These are phyloP conservation scores for Willisornis vidua DNA, from an alignment of 2,113 vertebrate species.

Conservation along the genomic window DNA sequence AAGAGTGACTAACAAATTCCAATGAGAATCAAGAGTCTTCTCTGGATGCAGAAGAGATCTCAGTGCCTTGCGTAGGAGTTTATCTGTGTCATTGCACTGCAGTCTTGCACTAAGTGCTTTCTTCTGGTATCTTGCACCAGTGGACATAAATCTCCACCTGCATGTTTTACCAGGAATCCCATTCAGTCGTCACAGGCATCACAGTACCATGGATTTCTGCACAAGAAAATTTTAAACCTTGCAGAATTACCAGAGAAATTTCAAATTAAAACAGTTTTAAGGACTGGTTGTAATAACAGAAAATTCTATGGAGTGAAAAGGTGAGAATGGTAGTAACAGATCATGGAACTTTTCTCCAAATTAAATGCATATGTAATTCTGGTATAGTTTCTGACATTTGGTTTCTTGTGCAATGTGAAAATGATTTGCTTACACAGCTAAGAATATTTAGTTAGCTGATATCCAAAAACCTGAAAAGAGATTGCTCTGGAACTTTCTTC, in stretches of 20 bases:
- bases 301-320: background rate
- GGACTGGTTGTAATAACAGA: background rate
- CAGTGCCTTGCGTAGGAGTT: conserved; percentile 11
- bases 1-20: conserved; percentile 67
- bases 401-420: background rate
- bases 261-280: background rate
- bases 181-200: background rate
- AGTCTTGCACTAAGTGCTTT: conserved; percentile 11
- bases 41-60: conserved; percentile 33
- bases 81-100: background rate
- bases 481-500: background rate
- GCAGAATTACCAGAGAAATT: background rate
- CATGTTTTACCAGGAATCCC: background rate
- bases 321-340: background rate
- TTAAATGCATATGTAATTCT: background rate
- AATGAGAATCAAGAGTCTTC: conserved; percentile 55
- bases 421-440: background rate
- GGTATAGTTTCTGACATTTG: background rate
- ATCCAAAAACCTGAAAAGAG: background rate
- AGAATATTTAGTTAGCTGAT: background rate
- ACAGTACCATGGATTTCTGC: background rate
- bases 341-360: background rate
- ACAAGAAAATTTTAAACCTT: background rate
- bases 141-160: background rate
- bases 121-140: background rate